Base-by-base conservation (phyloP, 2,113 vertebrate genomes). In the Sciurus niger region DNA sequence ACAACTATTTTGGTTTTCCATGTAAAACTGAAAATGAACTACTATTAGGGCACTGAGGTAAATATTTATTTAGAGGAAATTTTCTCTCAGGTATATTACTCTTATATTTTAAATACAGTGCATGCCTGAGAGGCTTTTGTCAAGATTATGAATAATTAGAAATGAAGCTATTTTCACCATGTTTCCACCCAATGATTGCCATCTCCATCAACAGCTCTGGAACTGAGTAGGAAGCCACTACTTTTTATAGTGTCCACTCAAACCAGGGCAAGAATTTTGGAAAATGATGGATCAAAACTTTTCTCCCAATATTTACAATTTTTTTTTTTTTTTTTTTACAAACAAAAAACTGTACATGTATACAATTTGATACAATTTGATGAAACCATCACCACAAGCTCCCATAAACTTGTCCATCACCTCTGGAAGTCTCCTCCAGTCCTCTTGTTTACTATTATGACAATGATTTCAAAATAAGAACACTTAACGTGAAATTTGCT, bases 21-120 rank as follows among this genome's bases (percentile, higher is more conserved):
- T 82, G 14, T 74, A 84, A 84, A 74, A 95, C 4, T 96, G 76
- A 95, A 96, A 95, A 46, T 46, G 43, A 89, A n/a, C 30, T 79
- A 40, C 43, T 48, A 83, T 67, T 92, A 78, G 55, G 93, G 8
- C 20, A 84, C 1, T 30, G 22, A 70, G 40, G 77, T 94, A 65
- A 91, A 86, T 76, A 92, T 48, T 94, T 37, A 58, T 10, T 79
- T 55, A 82, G 28, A 84, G 32, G 17, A 4, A 74, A n/a, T 90
- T 92, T 90, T 24, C 88, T 72, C 43, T 37, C 86, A 60, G 18
- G 6, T 55, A 51, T 34, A n/a, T 9, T 30, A 24, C 17, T 37
- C 55, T 14, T 79, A 72, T 68, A 67, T 90, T 90, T 80, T 40
- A 80, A 74, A n/a, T 28, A 7, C 34, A 34, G 32, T 58, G 6